phyloP scores from a whole-genome alignment of 1,140 invertebrate genomes.

The Drosophila nigrodunni region DNA sequence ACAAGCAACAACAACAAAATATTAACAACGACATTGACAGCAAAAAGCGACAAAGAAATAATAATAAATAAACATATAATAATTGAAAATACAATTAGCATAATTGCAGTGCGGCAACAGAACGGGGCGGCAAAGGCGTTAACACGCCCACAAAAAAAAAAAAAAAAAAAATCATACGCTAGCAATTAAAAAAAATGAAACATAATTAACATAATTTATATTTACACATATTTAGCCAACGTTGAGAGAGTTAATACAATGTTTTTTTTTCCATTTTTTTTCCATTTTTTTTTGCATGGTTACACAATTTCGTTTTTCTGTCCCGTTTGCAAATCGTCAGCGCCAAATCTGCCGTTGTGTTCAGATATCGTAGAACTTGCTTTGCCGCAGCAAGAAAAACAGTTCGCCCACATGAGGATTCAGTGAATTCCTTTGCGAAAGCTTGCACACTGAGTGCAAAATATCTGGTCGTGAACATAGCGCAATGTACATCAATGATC shows the following conservation, averaged over 20 bases:
- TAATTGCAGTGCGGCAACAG: conserved; percentile 59
- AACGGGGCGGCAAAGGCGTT: conserved; percentile 1
- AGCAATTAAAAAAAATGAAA: conserved; percentile 20
- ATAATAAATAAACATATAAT: conserved; percentile 81
- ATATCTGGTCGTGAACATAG: too few relatives aligned
- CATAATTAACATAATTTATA: conserved; percentile 79
- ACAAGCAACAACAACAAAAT: conserved; percentile 3
- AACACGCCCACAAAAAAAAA: conserved; percentile 32
- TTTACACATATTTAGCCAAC: conserved; percentile 75
- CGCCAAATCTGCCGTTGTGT: too few relatives aligned
- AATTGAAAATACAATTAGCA: conserved; percentile 81
- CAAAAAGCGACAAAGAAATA: conserved; percentile 50
- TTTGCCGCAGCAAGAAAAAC: too few relatives aligned
- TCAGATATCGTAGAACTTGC: too few relatives aligned
- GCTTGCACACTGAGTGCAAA: too few relatives aligned
- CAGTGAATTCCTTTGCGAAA: too few relatives aligned
- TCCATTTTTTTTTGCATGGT: conserved; percentile 8
- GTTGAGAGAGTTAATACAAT: conserved; percentile 33
- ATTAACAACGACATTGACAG: not conserved
- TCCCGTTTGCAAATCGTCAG: too few relatives aligned
- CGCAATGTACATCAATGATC: too few relatives aligned
- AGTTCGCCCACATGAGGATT: too few relatives aligned
- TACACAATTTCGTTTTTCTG: too few relatives aligned
- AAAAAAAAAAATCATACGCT: not conserved
- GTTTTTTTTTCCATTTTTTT: conserved; percentile 25